A percentile compares a stretch with the other conserved stretches of the same genome.
phyloP scores from a whole-genome alignment of 2,888 invertebrate species.

The Pseudoips prasinana region DNA sequence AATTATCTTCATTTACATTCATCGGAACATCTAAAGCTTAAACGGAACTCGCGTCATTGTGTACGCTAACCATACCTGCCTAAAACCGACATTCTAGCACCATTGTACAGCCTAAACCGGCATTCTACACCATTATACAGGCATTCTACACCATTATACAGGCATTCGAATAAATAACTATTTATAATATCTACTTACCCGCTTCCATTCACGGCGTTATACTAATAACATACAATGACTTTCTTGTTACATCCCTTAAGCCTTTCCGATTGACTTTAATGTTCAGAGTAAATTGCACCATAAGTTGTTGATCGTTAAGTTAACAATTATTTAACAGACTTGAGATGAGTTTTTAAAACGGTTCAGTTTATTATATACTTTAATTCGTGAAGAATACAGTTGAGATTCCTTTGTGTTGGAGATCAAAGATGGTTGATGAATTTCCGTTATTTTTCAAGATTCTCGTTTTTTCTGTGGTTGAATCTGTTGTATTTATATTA shows the following conservation, averaged over 20 bases:
- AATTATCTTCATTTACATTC: neutral
- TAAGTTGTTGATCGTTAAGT: accelerated
- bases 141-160: slow-evolving; percentile 1
- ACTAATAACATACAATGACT: slow-evolving; percentile 63
- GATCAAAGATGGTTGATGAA: slow-evolving; percentile 33
- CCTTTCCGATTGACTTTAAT: slow-evolving; percentile 27
- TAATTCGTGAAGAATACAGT: accelerated
- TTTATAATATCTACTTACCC: slow-evolving; percentile 41
- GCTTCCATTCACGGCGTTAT: slow-evolving; percentile 60
- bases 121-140: slow-evolving; percentile 1
- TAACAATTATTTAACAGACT: slow-evolving; percentile 4
- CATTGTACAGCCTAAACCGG: slow-evolving; percentile 1
- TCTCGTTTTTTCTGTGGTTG: slow-evolving; percentile 39
- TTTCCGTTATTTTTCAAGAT: slow-evolving; percentile 30
- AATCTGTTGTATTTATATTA: slow-evolving; percentile 49
- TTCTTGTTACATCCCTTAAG: slow-evolving; percentile 45
- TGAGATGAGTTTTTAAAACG: neutral
- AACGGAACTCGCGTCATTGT: slow-evolving; percentile 4
- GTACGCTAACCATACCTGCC: slow-evolving; percentile 2
- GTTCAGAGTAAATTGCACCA: neutral
- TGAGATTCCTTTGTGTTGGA: slow-evolving; percentile 3
- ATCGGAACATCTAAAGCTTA: slow-evolving; percentile 4
- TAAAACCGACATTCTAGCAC: slow-evolving; percentile 48
- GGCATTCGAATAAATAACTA: slow-evolving; percentile 41
- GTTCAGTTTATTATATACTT: neutral